Base-by-base conservation (phyloP, 2,888 invertebrate genomes). In the Drepanosiphum platanoidis region DNA sequence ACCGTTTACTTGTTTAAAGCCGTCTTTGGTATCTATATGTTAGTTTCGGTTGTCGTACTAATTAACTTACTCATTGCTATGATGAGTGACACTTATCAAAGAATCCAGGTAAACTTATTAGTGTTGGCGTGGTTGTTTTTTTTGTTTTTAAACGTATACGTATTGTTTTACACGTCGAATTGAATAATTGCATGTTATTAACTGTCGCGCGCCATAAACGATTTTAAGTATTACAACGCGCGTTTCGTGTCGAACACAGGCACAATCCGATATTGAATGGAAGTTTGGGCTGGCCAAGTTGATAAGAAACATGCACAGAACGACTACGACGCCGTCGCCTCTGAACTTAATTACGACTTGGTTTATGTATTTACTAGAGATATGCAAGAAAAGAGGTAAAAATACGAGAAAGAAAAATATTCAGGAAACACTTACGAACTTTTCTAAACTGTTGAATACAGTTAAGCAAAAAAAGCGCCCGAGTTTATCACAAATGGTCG, bases 51-150 rank as follows among this genome's bases (percentile, higher is more conserved):
- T 89, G 97, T 99, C 90, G 99, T 99, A 89, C 94, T 99, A 89
- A 99, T 99, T 92, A 99, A 99, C 92, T 93, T 99, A 88, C 95
- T 99, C 90, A 99, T 99, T 93, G 99, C 99, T 92, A 99, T 99
- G 99, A 99, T 99, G 98, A 98, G 98, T 90, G 99, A 99, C 93
- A 99, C 99, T 87, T 99, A 99, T 91, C 99, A 99, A 91, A 93
- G 97, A 90, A 99, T 99, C 90, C 97, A 99, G 93, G 97, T 95
- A 93, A 83, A 83, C 61, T 42, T 22, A 74, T 70, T 9, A n/a
- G 36, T 42, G 42, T 27, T 81, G 34, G 72, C 34, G 46, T 32
- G 58, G 52, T n/a, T n/a, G 42, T 42, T 42, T 42, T 42, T 5
- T 42, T 8, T 42, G 11, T 42, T 8, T 42, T 8, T 42, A 42